Percentiles rank a stretch among this genome's conserved stretches.
Conservation (phyloP, 2,797 vertebrate species). For the Scolopax rusticola region DNA sequence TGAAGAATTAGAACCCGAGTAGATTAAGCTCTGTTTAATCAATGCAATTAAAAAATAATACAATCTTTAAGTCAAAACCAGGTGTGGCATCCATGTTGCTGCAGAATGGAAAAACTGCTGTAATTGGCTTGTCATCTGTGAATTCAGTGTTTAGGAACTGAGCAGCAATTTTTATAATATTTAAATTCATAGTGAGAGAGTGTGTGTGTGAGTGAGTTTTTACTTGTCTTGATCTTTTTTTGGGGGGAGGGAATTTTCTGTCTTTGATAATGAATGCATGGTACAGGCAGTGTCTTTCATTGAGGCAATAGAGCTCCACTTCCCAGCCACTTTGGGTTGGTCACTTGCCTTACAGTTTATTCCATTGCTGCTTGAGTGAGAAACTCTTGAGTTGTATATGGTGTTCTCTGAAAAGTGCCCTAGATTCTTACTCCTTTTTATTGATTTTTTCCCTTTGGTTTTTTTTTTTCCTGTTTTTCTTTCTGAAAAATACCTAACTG, state of each 20-base stretch:
- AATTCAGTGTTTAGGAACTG: neutral
- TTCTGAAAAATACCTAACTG: neutral
- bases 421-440: rapidly evolving
- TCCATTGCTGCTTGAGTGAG: neutral
- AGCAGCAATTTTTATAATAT: neutral
- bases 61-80: neutral
- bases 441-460: neutral
- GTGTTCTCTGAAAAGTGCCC: neutral
- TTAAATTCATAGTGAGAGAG: neutral
- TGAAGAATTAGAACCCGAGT: neutral
- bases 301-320: neutral
- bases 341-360: neutral
- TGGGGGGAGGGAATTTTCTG: neutral
- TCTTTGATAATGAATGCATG: neutral
- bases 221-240: neutral
- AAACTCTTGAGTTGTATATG: neutral
- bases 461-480: too few relatives aligned
- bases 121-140: neutral
- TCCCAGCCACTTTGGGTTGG: rapidly evolving
- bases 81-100: neutral
- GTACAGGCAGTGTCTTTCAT: neutral
- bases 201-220: neutral
- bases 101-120: neutral
- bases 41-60: neutral
- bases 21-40: neutral